phyloP scores from a whole-genome alignment of 1,140 invertebrate genomes.

The Portunus trituberculatus region DNA sequence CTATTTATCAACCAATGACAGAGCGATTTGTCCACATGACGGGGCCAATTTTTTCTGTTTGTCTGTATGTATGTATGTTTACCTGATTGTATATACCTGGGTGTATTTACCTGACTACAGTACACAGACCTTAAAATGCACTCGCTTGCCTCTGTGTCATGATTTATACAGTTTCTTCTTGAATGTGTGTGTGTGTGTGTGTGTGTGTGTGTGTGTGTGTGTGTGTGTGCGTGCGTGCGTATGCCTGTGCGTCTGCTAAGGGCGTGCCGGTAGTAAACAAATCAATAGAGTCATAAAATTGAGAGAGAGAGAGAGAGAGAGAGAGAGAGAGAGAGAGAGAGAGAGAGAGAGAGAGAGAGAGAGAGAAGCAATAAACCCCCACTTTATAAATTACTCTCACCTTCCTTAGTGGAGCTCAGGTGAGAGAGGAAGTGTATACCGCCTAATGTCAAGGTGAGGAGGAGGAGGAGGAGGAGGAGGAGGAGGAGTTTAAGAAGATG shows the following conservation, averaged over 20 bases:
- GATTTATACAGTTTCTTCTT: too few relatives aligned
- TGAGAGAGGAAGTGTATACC: neutral
- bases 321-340: slow-evolving; percentile 3
- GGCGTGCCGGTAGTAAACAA: neutral
- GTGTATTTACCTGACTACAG: too few relatives aligned
- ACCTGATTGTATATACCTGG: too few relatives aligned
- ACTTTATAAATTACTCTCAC: neutral
- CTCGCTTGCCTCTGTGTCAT: too few relatives aligned
- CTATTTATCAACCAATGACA: too few relatives aligned
- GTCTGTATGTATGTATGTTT: too few relatives aligned
- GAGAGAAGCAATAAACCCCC: neutral
- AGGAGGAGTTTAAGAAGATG: neutral
- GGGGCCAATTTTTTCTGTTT: too few relatives aligned
- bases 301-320: neutral
- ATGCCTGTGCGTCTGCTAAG: neutral
- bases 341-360: slow-evolving; percentile 9
- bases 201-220: too few relatives aligned
- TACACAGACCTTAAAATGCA: too few relatives aligned
- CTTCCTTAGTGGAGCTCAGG: neutral
- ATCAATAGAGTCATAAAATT: neutral
- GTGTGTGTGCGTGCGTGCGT: neutral
- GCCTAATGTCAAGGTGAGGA: neutral
- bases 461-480: neutral
- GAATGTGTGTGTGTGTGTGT: too few relatives aligned
- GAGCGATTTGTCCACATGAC: too few relatives aligned